Base-by-base conservation (phyloP, 2,113 vertebrate species). In the Camelus bactrianus region DNA sequence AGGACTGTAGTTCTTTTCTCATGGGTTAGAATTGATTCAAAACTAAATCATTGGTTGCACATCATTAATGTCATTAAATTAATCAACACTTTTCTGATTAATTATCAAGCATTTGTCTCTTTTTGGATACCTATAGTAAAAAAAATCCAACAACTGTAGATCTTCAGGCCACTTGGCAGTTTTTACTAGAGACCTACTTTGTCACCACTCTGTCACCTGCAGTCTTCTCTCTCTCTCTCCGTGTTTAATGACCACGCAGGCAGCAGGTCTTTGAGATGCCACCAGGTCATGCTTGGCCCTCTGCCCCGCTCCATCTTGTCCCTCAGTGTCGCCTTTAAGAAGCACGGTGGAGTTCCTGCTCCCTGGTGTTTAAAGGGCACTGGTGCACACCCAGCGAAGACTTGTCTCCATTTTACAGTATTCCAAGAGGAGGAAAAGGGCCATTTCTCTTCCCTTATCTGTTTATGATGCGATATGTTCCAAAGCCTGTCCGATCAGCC, bases 401-500 rank as follows among this genome's bases (percentile, higher is more conserved):
- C 79, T 5, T 22, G 35, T 48, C 87, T 72, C 79, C 79, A 0
- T 85, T 91, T 75, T 2, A 8, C 75, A 77, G 97, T 22, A 2
- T 70, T 70, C 46, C 0, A 0, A 89, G 96, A 42, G 0, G 82
- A 88, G 92, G 96, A 32, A 3, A 93, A 89, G 97, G 96, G 96
- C 96, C 97, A 30, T 97, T 96, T 97, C 97, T 96, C 96, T 95
- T 38, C 65, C 80, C 72, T 56, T 3, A 8, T 62, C 54, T 97
- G 97, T 98, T 97, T 97, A 92, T 77, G 93, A 42, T 70, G 93
- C n/a, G 81, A 89, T 93, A 20, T 48, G 93, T 98, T 97, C 97
- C 97, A 89, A 67, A 94, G 98, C 97, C 35, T 28, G 89, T 95
- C 96, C 35, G 96, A 69, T 89, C 98, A 95, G 97, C 75, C 46